Percentiles rank a stretch among this genome's conserved stretches.
Conservation (phyloP, 2,888 invertebrate genomes). For the Lycia hirtaria region DNA sequence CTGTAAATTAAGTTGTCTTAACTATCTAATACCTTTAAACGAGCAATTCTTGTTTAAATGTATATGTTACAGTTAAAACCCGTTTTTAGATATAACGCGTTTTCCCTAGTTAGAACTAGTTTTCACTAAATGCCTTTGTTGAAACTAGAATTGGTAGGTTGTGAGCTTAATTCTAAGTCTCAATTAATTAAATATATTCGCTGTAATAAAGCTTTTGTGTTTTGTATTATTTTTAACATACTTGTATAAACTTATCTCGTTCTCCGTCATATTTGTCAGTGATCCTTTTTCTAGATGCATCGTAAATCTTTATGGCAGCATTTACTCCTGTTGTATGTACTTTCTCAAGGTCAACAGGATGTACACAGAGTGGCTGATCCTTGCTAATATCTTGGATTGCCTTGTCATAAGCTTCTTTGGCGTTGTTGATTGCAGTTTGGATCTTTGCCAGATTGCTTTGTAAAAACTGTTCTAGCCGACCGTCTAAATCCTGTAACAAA, state of each 20-base stretch:
- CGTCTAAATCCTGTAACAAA: slow-evolving; percentile 10
- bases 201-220: no score
- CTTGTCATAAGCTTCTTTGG: slow-evolving; percentile 22
- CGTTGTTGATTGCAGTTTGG: slow-evolving; percentile 21
- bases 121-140: no score
- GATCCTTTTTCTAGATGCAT: slow-evolving; percentile 21
- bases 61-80: no score
- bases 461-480: slow-evolving; percentile 15
- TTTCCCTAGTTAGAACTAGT: no score
- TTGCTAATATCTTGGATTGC: slow-evolving; percentile 3
- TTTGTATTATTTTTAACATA: no score
- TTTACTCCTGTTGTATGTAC: background rate
- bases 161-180: no score
- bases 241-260: slow-evolving; percentile 19
- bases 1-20: slow-evolving; percentile 15
- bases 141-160: no score
- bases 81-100: no score
- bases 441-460: slow-evolving; percentile 29
- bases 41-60: background rate
- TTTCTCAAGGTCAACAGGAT: slow-evolving; percentile 1
- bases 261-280: slow-evolving; percentile 15
- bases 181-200: no score
- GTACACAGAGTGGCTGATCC: slow-evolving; percentile 2
- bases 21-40: background rate
- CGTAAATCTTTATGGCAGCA: slow-evolving; percentile 16